Evolutionary conservation across 2,797 vertebrate species (phyloP).

Genomic region (Prionace glauca): DNA sequence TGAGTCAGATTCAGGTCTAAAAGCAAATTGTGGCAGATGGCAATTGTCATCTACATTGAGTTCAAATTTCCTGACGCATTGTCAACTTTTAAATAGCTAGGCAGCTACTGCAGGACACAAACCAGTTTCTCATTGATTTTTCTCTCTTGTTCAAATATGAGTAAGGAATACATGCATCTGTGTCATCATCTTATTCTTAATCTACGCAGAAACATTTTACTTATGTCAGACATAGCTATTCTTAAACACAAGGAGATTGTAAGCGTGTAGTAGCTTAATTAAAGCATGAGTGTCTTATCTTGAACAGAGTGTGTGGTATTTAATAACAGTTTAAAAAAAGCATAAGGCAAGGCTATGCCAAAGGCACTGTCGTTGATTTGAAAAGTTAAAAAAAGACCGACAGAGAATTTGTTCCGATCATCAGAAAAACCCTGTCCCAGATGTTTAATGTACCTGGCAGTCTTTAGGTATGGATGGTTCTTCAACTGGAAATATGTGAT

Average conservation of each 20-base stretch:
- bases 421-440: background rate
- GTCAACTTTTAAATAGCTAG: background rate
- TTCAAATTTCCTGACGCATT: background rate
- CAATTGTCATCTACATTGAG: background rate
- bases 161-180: background rate
- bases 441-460: background rate
- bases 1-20: background rate
- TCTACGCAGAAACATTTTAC: background rate
- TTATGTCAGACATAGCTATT: background rate
- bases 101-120: background rate
- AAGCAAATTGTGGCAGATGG: background rate
- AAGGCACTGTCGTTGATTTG: background rate
- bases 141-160: background rate
- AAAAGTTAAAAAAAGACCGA: background rate
- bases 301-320: background rate
- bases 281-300: background rate
- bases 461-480: background rate
- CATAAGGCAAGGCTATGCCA: background rate
- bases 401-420: background rate
- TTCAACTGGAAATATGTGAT: background rate
- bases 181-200: background rate
- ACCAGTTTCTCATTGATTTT: background rate
- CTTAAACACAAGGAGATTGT: background rate
- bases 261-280: background rate
- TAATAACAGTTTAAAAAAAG: background rate